A percentile compares a stretch with the other conserved stretches of the same genome.
Conservation (phyloP, 2,888 invertebrate genomes). For the Tyria jacobaeae region DNA sequence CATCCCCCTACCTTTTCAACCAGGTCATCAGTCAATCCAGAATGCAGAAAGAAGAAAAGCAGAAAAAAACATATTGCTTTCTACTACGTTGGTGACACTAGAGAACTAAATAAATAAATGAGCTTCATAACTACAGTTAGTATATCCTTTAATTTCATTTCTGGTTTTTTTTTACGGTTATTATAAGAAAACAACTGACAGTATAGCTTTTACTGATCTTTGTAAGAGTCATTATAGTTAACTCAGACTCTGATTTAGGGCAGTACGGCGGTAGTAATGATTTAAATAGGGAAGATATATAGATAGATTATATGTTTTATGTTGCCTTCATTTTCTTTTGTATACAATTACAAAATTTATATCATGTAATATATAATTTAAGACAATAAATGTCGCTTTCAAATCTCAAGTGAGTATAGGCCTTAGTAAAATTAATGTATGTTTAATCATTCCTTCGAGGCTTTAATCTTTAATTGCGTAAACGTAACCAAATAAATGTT, state of each 20-base stretch:
- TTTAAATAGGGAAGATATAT: background rate
- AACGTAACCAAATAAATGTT: background rate
- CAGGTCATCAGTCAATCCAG: too few species aligned
- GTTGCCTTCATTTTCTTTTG: background rate
- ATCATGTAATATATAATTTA: conserved; percentile 11
- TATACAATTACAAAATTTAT: background rate
- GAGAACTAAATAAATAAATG: too few species aligned
- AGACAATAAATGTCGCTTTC: conserved; percentile 4
- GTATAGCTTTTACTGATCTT: too few species aligned
- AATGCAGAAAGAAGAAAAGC: too few species aligned
- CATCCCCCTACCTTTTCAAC: too few species aligned
- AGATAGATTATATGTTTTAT: background rate
- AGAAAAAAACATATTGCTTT: too few species aligned
- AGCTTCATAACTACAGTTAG: too few species aligned
- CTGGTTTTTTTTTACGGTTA: too few species aligned
- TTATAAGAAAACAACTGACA: too few species aligned
- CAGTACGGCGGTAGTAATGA: background rate
- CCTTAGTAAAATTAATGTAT: conserved; percentile 2
- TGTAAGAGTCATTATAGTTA: background rate
- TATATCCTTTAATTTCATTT: too few species aligned
- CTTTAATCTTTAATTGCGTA: conserved; percentile 2
- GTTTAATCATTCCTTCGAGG: conserved; percentile 14
- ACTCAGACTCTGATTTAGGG: background rate
- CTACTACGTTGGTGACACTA: too few species aligned
- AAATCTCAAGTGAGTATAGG: background rate